A percentile compares a stretch with the other conserved stretches of the same genome.
Conservation (phyloP, 2,113 vertebrate species). For the Geococcyx californianus region DNA sequence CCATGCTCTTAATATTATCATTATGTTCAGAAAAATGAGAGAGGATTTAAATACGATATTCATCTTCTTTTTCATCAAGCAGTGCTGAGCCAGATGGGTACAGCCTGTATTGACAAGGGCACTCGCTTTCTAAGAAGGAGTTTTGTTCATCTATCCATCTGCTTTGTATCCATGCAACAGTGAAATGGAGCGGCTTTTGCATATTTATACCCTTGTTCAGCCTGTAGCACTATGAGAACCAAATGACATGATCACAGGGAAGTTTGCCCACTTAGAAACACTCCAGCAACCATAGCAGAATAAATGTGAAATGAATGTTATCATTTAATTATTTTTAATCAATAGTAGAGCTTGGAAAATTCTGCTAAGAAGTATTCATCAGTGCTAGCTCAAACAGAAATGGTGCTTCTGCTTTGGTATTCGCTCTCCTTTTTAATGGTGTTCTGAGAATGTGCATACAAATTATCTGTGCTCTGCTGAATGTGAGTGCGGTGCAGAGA, state of each 20-base stretch:
- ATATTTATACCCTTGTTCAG: slow-evolving; percentile 68
- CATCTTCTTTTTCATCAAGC: background rate
- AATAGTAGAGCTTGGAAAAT: background rate
- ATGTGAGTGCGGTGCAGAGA: accelerated
- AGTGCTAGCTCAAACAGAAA: background rate
- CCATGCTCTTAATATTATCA: background rate
- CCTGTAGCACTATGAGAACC: slow-evolving; percentile 24
- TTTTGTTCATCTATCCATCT: slow-evolving; percentile 65
- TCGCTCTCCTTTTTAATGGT: background rate
- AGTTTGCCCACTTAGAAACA: slow-evolving; percentile 56
- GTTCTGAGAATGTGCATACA: background rate
- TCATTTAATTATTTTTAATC: slow-evolving; percentile 30
- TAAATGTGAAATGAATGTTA: slow-evolving; percentile 14
- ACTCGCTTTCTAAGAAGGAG: slow-evolving; percentile 38
- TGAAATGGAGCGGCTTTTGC: slow-evolving; percentile 56
- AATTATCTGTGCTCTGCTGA: background rate
- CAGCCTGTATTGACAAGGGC: slow-evolving; percentile 8
- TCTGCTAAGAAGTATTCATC: background rate
- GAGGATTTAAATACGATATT: background rate
- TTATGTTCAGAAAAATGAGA: background rate
- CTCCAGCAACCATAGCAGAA: background rate
- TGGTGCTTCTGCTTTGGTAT: background rate
- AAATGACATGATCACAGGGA: slow-evolving; percentile 60
- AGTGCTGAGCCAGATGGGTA: slow-evolving; percentile 40
- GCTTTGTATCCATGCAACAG: slow-evolving; percentile 61